Conservation (phyloP, 2,888 invertebrate genomes). For the Sarcophaga carnaria region DNA sequence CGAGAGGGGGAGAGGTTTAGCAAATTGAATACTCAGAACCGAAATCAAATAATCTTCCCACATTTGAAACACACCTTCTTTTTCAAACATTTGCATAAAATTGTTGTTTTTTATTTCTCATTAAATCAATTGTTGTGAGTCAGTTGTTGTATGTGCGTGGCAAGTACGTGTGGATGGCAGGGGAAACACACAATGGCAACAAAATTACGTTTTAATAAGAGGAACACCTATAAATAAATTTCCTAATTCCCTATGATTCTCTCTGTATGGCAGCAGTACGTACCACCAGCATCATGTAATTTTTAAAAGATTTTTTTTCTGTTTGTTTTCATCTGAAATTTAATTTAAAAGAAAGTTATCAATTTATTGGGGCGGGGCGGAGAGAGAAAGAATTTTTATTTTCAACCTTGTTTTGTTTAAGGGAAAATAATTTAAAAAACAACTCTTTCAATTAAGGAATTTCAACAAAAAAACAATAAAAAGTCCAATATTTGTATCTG, state of each 20-base stretch:
- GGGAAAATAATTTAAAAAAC: too few species aligned
- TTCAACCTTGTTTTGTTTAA: too few species aligned
- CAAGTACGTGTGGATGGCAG: neutral
- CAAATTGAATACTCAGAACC: neutral
- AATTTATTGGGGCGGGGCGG: too few species aligned
- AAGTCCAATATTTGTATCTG: too few species aligned
- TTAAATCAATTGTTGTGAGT: constrained; percentile 27
- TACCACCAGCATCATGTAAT: neutral
- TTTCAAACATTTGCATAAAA: constrained; percentile 51
- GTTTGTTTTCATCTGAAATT: neutral
- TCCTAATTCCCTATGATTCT: constrained; percentile 15
- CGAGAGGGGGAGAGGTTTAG: neutral
- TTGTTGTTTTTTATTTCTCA: constrained; percentile 30
- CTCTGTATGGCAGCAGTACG: neutral
- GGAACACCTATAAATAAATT: constrained; percentile 2
- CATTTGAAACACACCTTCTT: constrained; percentile 44
- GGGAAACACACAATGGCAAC: neutral
- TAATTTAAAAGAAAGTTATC: neutral
- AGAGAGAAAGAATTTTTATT: too few species aligned
- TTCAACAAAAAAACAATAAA: too few species aligned
- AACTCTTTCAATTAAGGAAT: too few species aligned
- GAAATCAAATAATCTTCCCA: constrained; percentile 38
- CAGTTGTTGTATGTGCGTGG: neutral
- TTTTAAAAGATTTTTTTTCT: neutral
- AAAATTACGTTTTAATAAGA: constrained; percentile 30